Percentiles rank a stretch among this genome's conserved stretches.
Evolutionary conservation across 2,888 invertebrate genomes (phyloP).

Genomic region (Linnaemya tessellans): DNA sequence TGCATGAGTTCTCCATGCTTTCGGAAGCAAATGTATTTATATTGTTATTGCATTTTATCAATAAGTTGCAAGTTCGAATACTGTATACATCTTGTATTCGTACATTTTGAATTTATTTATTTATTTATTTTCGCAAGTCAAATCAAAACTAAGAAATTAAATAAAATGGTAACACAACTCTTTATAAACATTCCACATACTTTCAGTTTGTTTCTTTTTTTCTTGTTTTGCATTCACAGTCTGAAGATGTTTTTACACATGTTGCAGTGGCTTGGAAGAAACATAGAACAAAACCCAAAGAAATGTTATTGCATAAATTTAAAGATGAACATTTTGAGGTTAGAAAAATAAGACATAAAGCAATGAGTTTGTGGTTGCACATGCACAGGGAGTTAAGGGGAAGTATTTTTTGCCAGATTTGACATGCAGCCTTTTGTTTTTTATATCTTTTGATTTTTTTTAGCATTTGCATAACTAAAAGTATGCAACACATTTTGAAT

Average conservation of each 20-base stretch:
- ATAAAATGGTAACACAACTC: constrained; percentile 17
- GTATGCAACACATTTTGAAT: constrained; percentile 10
- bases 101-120: constrained; percentile 17
- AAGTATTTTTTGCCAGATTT: constrained; percentile 49
- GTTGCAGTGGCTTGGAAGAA: constrained; percentile 12
- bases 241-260: constrained; percentile 42
- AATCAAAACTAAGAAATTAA: constrained; percentile 39
- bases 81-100: constrained; percentile 44
- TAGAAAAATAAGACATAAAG: background rate
- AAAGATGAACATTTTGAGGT: constrained; percentile 13
- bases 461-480: constrained; percentile 36
- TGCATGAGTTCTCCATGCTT: background rate
- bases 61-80: constrained; percentile 55
- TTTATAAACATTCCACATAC: constrained; percentile 3
- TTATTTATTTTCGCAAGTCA: constrained; percentile 46
- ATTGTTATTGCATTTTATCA: constrained; percentile 66
- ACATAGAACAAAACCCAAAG: background rate
- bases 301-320: constrained; percentile 24
- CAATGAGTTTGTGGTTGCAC: too few species aligned
- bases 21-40: constrained; percentile 38
- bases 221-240: constrained; percentile 3
- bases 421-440: constrained; percentile 56
- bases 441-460: constrained; percentile 26
- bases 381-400: background rate
- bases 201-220: too few species aligned